A percentile compares a stretch with the other conserved stretches of the same genome.
phyloP scores from a whole-genome alignment of 2,797 vertebrate species.

The Neopelma chrysocephalum region DNA sequence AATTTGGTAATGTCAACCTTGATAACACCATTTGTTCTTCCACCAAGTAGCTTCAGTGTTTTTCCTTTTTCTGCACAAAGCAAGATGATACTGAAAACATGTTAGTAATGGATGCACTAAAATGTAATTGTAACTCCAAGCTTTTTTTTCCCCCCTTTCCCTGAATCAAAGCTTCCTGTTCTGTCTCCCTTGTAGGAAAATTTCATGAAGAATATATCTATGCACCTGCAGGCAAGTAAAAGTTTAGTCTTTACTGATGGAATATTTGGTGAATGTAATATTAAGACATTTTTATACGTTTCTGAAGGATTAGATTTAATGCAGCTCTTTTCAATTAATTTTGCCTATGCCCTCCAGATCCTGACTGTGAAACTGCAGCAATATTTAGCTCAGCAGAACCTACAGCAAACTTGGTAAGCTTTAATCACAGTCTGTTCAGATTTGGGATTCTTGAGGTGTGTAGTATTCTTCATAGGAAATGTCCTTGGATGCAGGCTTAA shows the following conservation, averaged over 20 bases:
- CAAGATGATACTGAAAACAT: neutral
- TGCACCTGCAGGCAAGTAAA: conserved; percentile 71
- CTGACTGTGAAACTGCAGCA: conserved; percentile 79
- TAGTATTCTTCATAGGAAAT: neutral
- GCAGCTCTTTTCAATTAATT: neutral
- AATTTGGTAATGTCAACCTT: neutral
- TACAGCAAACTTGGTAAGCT: conserved; percentile 82
- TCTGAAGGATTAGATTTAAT: conserved; percentile 2
- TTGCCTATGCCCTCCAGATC: conserved; percentile 76
- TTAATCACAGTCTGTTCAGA: neutral
- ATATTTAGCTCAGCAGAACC: conserved; percentile 82
- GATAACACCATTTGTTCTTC: neutral
- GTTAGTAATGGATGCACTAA: neutral
- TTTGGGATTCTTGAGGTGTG: neutral
- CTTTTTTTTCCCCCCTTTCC: accelerated
- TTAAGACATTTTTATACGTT: neutral
- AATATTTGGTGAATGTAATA: neutral
- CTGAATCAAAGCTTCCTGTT: neutral
- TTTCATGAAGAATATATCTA: conserved; percentile 86
- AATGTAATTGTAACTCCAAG: neutral
- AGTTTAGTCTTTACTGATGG: neutral
- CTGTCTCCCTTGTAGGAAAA: conserved; percentile 73
- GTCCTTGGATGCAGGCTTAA: neutral
- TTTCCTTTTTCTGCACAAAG: neutral
- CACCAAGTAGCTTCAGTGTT: neutral